These are phyloP conservation scores for Cnemophilus loriae DNA, from an alignment of 2,113 vertebrate genomes.

Conservation along the genomic window DNA sequence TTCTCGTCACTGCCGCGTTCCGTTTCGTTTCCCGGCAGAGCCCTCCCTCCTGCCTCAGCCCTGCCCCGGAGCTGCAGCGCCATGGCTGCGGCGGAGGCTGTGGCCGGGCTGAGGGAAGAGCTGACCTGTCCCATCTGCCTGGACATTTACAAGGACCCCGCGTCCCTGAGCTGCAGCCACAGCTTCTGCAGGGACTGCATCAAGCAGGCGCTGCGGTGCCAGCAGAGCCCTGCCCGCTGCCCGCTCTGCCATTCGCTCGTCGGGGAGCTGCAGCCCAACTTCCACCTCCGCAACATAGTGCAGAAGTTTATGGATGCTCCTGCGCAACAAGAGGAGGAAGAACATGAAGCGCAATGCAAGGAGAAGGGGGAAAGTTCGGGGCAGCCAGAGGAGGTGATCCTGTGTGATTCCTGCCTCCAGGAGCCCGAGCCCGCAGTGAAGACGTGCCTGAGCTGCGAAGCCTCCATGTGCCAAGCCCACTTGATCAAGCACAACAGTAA, in stretches of 20 bases:
- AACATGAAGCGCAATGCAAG: rapidly evolving
- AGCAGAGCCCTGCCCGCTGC: neutral
- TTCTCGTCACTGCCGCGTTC: rapidly evolving
- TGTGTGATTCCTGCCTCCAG: slow-evolving; percentile 77
- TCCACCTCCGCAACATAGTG: slow-evolving; percentile 70
- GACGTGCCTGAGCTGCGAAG: slow-evolving; percentile 78
- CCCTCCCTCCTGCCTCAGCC: rapidly evolving
- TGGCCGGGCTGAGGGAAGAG: neutral
- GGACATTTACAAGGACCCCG: neutral
- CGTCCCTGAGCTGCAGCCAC: neutral
- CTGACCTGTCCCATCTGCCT: neutral
- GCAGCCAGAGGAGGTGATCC: slow-evolving; percentile 3
- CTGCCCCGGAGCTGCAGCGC: rapidly evolving
- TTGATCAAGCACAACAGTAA: slow-evolving; percentile 74
- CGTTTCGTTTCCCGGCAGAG: rapidly evolving
- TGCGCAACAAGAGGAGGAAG: rapidly evolving
- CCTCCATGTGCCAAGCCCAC: slow-evolving; percentile 81
- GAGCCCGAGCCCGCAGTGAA: slow-evolving; percentile 25
- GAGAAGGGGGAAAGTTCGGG: neutral
- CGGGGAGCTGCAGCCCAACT: slow-evolving; percentile 50
- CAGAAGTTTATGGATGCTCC: slow-evolving; percentile 29
- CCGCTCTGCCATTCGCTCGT: slow-evolving; percentile 52
- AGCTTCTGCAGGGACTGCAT: neutral
- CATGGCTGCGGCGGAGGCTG: rapidly evolving
- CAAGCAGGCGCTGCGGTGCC: rapidly evolving